These are phyloP conservation scores for Plumapathes pennacea DNA, from an alignment of 92 coral and sea anemone genomes.

Conservation along the genomic window DNA sequence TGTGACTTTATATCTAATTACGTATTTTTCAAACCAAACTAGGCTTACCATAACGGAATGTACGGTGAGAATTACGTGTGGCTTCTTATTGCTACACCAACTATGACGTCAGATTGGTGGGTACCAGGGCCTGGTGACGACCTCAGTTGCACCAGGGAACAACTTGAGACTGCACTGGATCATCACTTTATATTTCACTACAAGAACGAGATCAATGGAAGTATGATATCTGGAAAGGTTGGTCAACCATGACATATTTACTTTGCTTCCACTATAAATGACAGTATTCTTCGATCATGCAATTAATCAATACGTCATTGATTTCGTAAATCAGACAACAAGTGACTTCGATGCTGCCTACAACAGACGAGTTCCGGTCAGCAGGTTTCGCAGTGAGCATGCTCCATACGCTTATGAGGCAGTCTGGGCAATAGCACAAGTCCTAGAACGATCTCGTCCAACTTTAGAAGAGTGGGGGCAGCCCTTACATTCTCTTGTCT, in stretches of 20 bases:
- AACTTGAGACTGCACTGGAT: constrained; percentile 45
- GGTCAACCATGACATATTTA: too few relatives aligned
- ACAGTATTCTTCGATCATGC: too few relatives aligned
- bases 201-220: constrained; percentile 21
- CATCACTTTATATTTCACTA: constrained; percentile 49
- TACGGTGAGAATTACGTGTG: constrained; percentile 92
- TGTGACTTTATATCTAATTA: too few relatives aligned
- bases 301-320: too few relatives aligned
- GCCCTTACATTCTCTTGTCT: constrained; percentile 25
- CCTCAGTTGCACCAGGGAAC: constrained; percentile 34
- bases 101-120: constrained; percentile 77
- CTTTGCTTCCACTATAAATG: too few relatives aligned
- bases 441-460: constrained; percentile 59
- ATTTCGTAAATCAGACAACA: constrained; percentile 49
- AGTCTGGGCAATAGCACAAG: constrained; percentile 87
- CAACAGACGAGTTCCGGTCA: constrained; percentile 15
- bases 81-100: constrained; percentile 53
- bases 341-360: constrained; percentile 39
- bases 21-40: too few relatives aligned
- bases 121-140: constrained; percentile 45
- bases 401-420: constrained; percentile 88
- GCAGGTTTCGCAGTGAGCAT: constrained; percentile 39
- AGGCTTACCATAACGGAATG: constrained; percentile 83
- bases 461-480: constrained; percentile 20
- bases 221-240: constrained; percentile 39